Percentiles rank a stretch among this genome's conserved stretches.
These are phyloP conservation scores for Dendrolimus houi DNA, from an alignment of 2,888 invertebrate genomes.

Conservation along the genomic window DNA sequence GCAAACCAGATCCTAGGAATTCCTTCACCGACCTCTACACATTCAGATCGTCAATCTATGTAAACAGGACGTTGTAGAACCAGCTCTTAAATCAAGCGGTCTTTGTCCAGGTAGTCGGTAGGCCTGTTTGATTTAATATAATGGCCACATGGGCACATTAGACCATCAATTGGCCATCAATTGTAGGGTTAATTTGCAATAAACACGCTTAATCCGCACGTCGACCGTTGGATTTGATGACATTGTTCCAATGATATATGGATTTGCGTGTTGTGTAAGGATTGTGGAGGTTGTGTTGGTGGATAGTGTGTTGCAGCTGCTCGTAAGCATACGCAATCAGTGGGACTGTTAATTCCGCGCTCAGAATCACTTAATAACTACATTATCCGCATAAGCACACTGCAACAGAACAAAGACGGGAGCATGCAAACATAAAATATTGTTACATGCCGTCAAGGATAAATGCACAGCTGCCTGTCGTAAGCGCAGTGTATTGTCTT, in stretches of 20 bases:
- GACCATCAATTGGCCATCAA: slow-evolving; percentile 70
- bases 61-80: slow-evolving; percentile 22
- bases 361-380: no score
- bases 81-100: slow-evolving; percentile 61
- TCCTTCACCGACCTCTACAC: slow-evolving; percentile 1
- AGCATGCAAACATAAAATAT: no score
- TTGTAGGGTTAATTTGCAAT: slow-evolving; percentile 66
- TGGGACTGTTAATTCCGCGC: no score
- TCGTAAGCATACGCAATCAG: no score
- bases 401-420: no score
- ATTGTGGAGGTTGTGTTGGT: background rate
- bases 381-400: no score
- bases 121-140: slow-evolving; percentile 68
- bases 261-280: background rate
- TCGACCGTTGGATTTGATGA: slow-evolving; percentile 34
- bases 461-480: no score
- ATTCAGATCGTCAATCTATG: slow-evolving; percentile 33
- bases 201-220: slow-evolving; percentile 54
- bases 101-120: slow-evolving; percentile 59
- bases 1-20: background rate
- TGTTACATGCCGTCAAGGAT: no score
- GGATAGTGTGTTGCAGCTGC: no score
- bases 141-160: slow-evolving; percentile 61
- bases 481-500: no score
- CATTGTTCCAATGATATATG: slow-evolving; percentile 18